Evolutionary conservation across 2,113 vertebrate genomes (phyloP).

Genomic region (Hippocampus comes): DNA sequence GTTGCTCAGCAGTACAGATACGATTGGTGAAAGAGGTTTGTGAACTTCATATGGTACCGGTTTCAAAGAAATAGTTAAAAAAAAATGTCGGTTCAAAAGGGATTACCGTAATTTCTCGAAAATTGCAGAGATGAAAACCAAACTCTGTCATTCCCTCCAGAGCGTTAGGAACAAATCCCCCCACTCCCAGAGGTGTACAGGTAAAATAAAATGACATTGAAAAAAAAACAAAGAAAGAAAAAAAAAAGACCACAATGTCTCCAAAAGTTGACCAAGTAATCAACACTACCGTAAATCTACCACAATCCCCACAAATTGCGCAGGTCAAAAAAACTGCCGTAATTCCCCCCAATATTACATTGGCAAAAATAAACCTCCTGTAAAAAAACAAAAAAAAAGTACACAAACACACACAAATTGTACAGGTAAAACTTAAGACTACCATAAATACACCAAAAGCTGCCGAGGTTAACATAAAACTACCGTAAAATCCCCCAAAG

Average conservation of each 20-base stretch:
- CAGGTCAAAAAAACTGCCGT: not conserved
- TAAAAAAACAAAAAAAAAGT: not conserved
- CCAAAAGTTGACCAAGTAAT: too few relatives aligned
- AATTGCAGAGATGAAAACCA: not conserved
- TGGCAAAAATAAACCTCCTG: not conserved
- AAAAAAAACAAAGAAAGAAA: too few relatives aligned
- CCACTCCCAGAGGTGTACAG: too few relatives aligned
- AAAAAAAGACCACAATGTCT: too few relatives aligned
- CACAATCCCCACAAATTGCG: too few relatives aligned
- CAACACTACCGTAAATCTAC: too few relatives aligned
- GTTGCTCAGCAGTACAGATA: conserved; percentile 25
- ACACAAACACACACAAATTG: not conserved
- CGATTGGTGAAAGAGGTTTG: conserved; percentile 62
- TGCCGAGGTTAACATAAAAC: not conserved
- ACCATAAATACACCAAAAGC: not conserved
- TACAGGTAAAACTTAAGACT: not conserved
- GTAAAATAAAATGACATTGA: too few relatives aligned
- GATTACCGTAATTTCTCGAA: not conserved
- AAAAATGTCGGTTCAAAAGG: not conserved
- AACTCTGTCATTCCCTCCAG: too few relatives aligned
- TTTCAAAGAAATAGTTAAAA: conserved; percentile 54
- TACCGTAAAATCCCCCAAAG: not conserved
- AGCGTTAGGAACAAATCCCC: too few relatives aligned
- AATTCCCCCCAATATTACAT: not conserved
- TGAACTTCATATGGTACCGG: conserved; percentile 67